Percentiles rank a stretch among this genome's conserved stretches.
Evolutionary conservation across 2,113 vertebrate genomes (phyloP).

Genomic region (Junco hyemalis): DNA sequence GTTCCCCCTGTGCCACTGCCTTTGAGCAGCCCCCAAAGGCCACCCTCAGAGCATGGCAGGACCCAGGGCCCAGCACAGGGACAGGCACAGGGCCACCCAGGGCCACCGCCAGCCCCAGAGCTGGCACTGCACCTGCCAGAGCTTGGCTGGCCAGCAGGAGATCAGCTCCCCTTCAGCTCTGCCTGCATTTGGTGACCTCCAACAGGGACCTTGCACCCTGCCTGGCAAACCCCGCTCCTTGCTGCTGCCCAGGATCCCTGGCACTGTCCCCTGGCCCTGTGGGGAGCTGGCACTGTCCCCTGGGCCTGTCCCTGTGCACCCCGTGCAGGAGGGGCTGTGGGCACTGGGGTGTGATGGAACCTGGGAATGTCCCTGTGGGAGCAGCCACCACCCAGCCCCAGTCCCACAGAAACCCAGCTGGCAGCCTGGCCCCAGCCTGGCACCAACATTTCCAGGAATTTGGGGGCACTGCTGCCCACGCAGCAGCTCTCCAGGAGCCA

Average conservation of each 20-base stretch:
- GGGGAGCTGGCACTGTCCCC: neutral
- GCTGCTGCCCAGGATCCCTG: neutral
- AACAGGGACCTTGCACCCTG: neutral
- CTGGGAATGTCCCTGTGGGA: neutral
- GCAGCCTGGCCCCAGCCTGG: neutral
- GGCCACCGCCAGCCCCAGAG: neutral
- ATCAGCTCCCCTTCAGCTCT: neutral
- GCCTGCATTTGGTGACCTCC: neutral
- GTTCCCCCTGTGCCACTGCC: neutral
- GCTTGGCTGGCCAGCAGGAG: neutral
- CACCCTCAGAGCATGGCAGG: neutral
- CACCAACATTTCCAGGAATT: neutral
- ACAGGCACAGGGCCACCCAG: accelerated
- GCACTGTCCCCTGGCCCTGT: neutral
- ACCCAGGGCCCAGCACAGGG: neutral
- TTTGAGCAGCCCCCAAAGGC: neutral
- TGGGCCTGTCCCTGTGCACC: neutral
- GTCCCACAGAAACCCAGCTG: accelerated
- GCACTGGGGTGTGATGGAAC: accelerated
- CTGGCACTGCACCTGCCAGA: too few species aligned
- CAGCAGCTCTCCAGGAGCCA: neutral
- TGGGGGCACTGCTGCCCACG: accelerated
- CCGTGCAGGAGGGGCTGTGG: accelerated
- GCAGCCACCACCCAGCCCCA: neutral
- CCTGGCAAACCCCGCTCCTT: neutral